Conservation (phyloP, 1,140 invertebrate species). For the Aphelenchoides besseyi region DNA sequence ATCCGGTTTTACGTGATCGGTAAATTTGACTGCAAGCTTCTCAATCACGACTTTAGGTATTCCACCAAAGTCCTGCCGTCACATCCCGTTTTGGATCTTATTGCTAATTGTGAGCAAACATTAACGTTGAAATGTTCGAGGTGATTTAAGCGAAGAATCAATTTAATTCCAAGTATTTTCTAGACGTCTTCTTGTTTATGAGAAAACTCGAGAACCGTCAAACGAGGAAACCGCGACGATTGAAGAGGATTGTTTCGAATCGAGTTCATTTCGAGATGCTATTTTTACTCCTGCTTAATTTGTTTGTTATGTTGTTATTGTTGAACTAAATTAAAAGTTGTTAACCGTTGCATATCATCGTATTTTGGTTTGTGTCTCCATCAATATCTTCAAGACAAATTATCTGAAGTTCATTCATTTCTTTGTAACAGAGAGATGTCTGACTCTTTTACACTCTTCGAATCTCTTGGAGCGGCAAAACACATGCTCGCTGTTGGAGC, state of each 20-base stretch:
- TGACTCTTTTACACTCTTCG: slow-evolving; percentile 27
- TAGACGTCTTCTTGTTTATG: slow-evolving; percentile 52
- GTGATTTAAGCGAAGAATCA: slow-evolving; percentile 23
- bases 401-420: neutral
- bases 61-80: slow-evolving; percentile 63
- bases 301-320: slow-evolving; percentile 17
- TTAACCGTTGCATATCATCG: slow-evolving; percentile 14
- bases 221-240: neutral
- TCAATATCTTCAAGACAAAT: neutral
- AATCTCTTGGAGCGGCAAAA: neutral
- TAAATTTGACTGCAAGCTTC: slow-evolving; percentile 49
- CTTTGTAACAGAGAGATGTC: neutral
- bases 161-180: too few species aligned
- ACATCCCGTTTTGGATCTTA: slow-evolving; percentile 63
- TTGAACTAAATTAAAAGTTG: slow-evolving; percentile 20
- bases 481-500: slow-evolving; percentile 35
- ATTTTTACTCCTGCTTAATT: slow-evolving; percentile 13
- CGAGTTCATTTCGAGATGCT: neutral
- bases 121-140: slow-evolving; percentile 51
- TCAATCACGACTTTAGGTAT: slow-evolving; percentile 59
- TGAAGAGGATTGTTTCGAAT: slow-evolving; percentile 3
- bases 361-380: neutral
- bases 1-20: slow-evolving; percentile 64
- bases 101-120: slow-evolving; percentile 65
- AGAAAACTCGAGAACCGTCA: slow-evolving; percentile 36